Conservation (phyloP, 2,797 vertebrate species). For the Sparus aurata region DNA sequence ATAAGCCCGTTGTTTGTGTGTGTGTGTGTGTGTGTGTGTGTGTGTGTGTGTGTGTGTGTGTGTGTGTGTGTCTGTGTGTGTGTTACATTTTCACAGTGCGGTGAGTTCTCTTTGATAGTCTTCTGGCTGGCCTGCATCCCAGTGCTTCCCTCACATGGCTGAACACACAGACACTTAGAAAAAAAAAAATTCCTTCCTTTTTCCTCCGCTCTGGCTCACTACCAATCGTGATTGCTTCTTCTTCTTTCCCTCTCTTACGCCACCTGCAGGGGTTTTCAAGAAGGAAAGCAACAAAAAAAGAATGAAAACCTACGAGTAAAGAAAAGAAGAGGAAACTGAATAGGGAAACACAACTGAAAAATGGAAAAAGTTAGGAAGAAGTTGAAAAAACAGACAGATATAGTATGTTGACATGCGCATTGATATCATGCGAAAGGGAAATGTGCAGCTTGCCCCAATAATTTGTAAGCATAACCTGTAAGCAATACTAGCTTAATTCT, state of each 20-base stretch:
- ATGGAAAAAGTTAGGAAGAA: not conserved
- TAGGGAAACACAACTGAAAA: not conserved
- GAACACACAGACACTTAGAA: slow-evolving; percentile 43
- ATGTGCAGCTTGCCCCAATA: too few species aligned
- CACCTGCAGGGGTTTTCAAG: slow-evolving; percentile 37
- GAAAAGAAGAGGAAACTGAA: not conserved
- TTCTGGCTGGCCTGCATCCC: slow-evolving; percentile 57
- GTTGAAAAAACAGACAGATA: not conserved
- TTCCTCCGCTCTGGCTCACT: slow-evolving; percentile 31
- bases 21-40: slow-evolving; percentile 24
- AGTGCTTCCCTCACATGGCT: slow-evolving; percentile 53
- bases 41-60: not conserved
- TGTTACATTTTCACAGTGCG: slow-evolving; percentile 15
- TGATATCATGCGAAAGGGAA: not conserved
- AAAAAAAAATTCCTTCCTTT: not conserved
- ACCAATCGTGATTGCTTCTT: slow-evolving; percentile 5
- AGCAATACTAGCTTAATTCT: too few species aligned
- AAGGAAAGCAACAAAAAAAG: not conserved
- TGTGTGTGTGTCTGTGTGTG: not conserved
- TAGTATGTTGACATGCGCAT: not conserved
- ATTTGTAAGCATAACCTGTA: too few species aligned
- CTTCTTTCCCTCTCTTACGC: slow-evolving; percentile 4
- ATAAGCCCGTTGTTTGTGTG: slow-evolving; percentile 31
- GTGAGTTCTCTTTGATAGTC: slow-evolving; percentile 61
- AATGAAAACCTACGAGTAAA: not conserved